Percentiles rank a stretch among this genome's conserved stretches.
Evolutionary conservation across 2,113 vertebrate species (phyloP).

Genomic region (Camelus dromedarius): DNA sequence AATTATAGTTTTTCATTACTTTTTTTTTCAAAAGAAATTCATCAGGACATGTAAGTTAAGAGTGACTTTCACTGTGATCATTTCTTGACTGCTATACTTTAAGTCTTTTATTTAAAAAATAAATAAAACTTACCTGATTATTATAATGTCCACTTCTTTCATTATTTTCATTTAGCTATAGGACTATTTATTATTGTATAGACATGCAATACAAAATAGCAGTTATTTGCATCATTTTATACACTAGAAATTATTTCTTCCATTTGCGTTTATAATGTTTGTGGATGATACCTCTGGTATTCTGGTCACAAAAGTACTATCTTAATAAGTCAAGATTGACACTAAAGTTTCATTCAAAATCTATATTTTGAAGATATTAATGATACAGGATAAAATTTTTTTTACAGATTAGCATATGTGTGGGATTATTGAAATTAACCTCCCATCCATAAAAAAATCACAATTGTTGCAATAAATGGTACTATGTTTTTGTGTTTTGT

Average conservation of each 20-base stretch:
- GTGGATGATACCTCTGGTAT: neutral
- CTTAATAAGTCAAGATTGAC: neutral
- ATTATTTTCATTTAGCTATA: slow-evolving; percentile 5
- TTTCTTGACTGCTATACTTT: neutral
- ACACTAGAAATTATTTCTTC: slow-evolving; percentile 10
- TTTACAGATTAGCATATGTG: neutral
- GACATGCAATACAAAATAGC: neutral
- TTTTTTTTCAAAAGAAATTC: neutral
- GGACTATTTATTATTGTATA: neutral
- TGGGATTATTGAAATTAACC: neutral
- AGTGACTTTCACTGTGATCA: neutral
- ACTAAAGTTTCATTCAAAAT: neutral
- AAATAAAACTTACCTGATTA: neutral
- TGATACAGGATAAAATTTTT: neutral
- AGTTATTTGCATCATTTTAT: neutral
- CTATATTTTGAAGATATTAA: neutral
- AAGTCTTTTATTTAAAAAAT: neutral
- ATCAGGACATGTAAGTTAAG: neutral
- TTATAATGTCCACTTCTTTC: neutral
- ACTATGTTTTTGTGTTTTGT: neutral
- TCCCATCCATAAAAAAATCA: neutral
- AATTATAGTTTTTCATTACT: neutral
- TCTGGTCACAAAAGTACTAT: neutral
- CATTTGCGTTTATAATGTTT: neutral
- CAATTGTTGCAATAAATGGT: neutral